Evolutionary conservation across 2,797 vertebrate genomes (phyloP).

Genomic region (Parauchenoglanis punctatus): DNA sequence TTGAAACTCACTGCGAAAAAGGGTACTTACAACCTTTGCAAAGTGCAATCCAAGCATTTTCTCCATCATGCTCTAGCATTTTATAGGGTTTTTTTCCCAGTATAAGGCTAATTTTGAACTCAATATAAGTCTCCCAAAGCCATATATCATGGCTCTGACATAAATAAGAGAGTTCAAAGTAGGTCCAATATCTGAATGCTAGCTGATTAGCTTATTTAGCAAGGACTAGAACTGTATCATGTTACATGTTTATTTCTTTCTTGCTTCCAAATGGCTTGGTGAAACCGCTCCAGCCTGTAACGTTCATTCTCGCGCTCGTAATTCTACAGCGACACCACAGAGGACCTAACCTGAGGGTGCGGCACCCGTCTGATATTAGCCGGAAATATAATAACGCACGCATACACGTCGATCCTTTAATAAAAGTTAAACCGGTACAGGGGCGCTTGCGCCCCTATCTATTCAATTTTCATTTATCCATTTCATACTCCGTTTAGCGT

Average conservation of each 20-base stretch:
- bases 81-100: not conserved
- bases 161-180: not conserved
- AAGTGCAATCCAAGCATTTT: not conserved
- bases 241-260: not conserved
- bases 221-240: not conserved
- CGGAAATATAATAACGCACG: not conserved
- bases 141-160: not conserved
- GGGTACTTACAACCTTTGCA: not conserved
- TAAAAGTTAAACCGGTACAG: not conserved
- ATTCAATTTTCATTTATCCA: not conserved
- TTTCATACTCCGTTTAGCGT: slow-evolving; percentile 23
- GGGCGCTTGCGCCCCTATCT: not conserved
- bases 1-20: not conserved
- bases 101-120: not conserved
- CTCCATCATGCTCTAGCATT: not conserved
- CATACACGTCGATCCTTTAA: too few relatives aligned
- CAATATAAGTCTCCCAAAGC: too few relatives aligned
- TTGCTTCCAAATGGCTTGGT: not conserved
- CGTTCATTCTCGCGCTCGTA: not conserved
- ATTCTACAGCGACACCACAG: not conserved
- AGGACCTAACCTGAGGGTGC: not conserved
- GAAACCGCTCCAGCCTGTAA: not conserved
- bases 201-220: not conserved
- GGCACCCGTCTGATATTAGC: not conserved
- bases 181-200: too few relatives aligned